Evolutionary conservation across 1,140 invertebrate genomes (phyloP).

Genomic region (Hermetia illucens): DNA sequence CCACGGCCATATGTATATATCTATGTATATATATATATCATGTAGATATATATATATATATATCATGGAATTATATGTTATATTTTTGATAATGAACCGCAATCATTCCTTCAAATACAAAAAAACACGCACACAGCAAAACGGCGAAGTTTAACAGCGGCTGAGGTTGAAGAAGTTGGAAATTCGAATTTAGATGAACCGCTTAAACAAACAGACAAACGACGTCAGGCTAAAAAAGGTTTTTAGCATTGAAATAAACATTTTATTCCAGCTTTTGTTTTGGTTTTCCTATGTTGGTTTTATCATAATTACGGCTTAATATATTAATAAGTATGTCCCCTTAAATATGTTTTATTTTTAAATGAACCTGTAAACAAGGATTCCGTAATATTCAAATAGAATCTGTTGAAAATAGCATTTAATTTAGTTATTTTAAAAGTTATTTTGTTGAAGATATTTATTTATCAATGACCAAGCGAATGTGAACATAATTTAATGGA

Average conservation of each 20-base stretch:
- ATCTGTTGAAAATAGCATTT: constrained; percentile 1
- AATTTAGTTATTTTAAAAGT: not conserved
- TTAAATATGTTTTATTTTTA: constrained; percentile 9
- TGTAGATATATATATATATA: too few species aligned
- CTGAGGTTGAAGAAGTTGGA: constrained; percentile 2
- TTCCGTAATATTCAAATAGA: too few species aligned
- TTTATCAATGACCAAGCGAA: too few species aligned
- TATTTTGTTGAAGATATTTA: not conserved
- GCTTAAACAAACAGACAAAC: constrained; percentile 4
- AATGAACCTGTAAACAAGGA: not conserved
- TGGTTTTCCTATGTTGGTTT: not conserved
- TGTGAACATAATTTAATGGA: too few species aligned
- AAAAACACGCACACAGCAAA: constrained; percentile 3
- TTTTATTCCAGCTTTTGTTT: not conserved
- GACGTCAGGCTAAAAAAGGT: constrained; percentile 6
- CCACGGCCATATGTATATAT: too few species aligned
- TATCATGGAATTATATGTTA: too few species aligned
- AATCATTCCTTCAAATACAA: not conserved
- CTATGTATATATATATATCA: too few species aligned
- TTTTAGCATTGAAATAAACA: not conserved
- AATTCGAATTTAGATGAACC: constrained; percentile 7
- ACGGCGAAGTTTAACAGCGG: constrained; percentile 3
- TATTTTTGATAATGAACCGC: constrained; percentile 2
- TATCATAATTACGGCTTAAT: not conserved
- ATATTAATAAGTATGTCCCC: not conserved